Conservation (phyloP, 2,797 vertebrate species). For the Knipowitschia caucasica region DNA sequence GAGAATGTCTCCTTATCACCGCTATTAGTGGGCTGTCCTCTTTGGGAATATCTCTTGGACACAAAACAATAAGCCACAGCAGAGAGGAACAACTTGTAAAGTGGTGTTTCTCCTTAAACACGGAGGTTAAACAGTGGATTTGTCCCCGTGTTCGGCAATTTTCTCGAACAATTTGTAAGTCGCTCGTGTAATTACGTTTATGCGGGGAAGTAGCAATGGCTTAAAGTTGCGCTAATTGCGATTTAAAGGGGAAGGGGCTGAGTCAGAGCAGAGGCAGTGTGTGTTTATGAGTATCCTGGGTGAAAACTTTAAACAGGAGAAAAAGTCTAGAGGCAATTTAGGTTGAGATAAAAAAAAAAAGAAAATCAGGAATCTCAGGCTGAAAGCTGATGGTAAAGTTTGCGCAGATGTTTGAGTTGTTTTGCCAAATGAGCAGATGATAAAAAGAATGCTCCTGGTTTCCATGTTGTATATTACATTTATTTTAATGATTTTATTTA, state of each 20-base stretch:
- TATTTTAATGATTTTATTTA: too few species aligned
- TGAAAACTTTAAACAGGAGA: too few species aligned
- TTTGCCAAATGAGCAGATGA: too few species aligned
- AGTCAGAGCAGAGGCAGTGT: background rate
- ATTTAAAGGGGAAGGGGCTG: background rate
- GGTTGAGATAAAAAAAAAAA: background rate
- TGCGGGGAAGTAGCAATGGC: background rate
- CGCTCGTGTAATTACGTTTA: slow-evolving; percentile 1
- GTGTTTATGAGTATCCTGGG: too few species aligned
- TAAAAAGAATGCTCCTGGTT: too few species aligned
- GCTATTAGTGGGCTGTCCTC: slow-evolving; percentile 14
- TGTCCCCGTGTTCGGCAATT: slow-evolving; percentile 18
- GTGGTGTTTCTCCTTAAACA: slow-evolving; percentile 18
- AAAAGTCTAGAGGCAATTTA: too few species aligned
- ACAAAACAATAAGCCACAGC: slow-evolving; percentile 18
- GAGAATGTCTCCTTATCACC: slow-evolving; percentile 15
- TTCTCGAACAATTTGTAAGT: slow-evolving; percentile 21
- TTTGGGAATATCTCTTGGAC: slow-evolving; percentile 16
- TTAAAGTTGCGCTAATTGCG: background rate
- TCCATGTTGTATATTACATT: too few species aligned
- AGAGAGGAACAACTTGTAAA: slow-evolving; percentile 26
- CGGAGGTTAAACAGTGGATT: slow-evolving; percentile 15
- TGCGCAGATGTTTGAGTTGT: too few species aligned
- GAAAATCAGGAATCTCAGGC: background rate
- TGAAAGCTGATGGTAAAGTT: background rate